These are phyloP conservation scores for Sigmodon hispidus DNA, from an alignment of 2,113 vertebrate species.

Conservation along the genomic window DNA sequence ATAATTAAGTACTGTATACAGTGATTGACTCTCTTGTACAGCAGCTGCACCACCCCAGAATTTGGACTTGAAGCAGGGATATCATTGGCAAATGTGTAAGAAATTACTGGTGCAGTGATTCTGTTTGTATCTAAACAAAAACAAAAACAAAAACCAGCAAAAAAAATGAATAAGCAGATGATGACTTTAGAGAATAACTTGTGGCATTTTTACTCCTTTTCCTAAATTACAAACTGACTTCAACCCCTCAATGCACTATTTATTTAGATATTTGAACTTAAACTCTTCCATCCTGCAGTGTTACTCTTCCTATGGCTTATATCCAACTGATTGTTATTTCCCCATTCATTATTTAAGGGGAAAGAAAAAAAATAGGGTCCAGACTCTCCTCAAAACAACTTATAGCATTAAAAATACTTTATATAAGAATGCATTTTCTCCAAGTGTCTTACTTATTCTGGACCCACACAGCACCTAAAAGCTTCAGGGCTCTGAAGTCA, in stretches of 20 bases:
- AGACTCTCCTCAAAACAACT: neutral
- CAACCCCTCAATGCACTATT: neutral
- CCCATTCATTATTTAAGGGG: neutral
- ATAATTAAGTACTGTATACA: conserved; percentile 84
- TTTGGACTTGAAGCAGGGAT: neutral
- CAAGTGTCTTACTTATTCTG: neutral
- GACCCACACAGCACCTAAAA: neutral
- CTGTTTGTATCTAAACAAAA: neutral
- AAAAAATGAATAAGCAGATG: neutral
- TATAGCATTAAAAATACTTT: neutral
- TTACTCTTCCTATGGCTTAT: neutral
- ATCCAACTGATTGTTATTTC: neutral
- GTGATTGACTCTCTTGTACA: conserved; percentile 74
- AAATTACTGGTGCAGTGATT: conserved; percentile 1
- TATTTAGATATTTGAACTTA: neutral
- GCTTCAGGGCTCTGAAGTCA: neutral
- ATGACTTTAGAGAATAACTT: neutral
- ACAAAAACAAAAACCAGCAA: neutral
- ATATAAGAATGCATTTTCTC: neutral
- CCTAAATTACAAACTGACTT: neutral
- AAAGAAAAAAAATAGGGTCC: neutral
- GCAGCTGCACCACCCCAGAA: conserved; percentile 4
- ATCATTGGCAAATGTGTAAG: neutral
- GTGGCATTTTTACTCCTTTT: neutral
- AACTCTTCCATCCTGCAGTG: neutral